Conservation (phyloP, 2,888 invertebrate species). For the Furcula furcula region DNA sequence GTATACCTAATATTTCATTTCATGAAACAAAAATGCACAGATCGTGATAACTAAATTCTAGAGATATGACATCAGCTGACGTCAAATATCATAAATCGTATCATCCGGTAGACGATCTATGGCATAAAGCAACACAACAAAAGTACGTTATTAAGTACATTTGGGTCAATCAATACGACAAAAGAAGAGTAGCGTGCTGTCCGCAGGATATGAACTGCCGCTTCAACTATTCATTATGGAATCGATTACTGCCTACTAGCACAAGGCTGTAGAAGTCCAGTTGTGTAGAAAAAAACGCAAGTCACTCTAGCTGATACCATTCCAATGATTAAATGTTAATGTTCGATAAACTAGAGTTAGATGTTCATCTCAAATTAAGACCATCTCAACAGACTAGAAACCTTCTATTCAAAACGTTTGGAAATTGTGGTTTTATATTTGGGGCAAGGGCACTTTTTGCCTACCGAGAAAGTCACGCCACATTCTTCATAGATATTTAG, state of each 20-base stretch:
- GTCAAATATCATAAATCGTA: too few species aligned
- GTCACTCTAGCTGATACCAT: not conserved
- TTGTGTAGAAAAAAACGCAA: conserved; percentile 4
- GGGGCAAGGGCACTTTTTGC: not conserved
- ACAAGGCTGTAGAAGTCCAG: conserved; percentile 13
- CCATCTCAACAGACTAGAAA: not conserved
- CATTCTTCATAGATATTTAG: conserved; percentile 9
- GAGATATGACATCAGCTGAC: too few species aligned
- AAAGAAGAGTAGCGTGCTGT: conserved; percentile 41
- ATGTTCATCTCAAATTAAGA: not conserved
- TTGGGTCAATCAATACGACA: conserved; percentile 72
- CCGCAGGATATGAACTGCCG: conserved; percentile 41
- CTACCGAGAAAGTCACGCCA: conserved; percentile 7
- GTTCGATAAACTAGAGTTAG: too few species aligned
- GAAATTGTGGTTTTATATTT: not conserved
- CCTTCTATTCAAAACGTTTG: not conserved
- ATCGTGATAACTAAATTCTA: too few species aligned
- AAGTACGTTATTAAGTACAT: conserved; percentile 38
- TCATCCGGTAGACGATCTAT: conserved; percentile 18
- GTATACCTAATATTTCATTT: too few species aligned
- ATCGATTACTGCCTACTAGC: conserved; percentile 29
- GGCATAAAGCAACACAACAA: conserved; percentile 21
- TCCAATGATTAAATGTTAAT: not conserved
- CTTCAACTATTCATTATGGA: conserved; percentile 38
- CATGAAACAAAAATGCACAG: too few species aligned